phyloP scores from a whole-genome alignment of 2,113 vertebrate genomes.

The Brienomyrus brachyistius region DNA sequence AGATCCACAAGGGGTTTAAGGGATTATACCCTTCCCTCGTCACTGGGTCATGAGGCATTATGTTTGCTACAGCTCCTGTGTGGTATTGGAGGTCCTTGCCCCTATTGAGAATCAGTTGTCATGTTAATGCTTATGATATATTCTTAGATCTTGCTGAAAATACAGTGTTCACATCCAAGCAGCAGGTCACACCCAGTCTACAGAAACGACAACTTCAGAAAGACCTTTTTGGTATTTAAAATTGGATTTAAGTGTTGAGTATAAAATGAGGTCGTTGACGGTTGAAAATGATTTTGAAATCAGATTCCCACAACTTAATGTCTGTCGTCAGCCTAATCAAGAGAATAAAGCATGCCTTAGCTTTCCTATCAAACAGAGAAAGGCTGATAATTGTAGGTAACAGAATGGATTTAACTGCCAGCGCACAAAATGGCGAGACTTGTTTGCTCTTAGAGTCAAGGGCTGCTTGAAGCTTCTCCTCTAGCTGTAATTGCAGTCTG shows the following conservation, averaged over 20 bases:
- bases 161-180: not conserved
- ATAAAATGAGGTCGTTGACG: not conserved
- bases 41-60: slow-evolving; percentile 7
- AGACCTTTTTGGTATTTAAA: not conserved
- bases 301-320: not conserved
- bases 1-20: slow-evolving; percentile 14
- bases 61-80: not conserved
- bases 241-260: not conserved
- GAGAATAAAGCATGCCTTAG: not conserved
- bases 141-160: not conserved
- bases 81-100: not conserved
- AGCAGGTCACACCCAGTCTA: not conserved
- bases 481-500: not conserved
- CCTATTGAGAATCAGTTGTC: not conserved
- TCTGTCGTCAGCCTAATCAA: not conserved
- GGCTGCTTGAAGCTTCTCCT: not conserved
- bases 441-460: not conserved
- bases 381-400: not conserved
- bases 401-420: not conserved
- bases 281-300: not conserved
- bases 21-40: slow-evolving; percentile 21
- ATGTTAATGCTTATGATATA: not conserved
- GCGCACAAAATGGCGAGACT: not conserved
- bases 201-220: not conserved
- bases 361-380: not conserved